Evolutionary conservation across 2,113 vertebrate species (phyloP).

Genomic region (Ahaetulla prasina): DNA sequence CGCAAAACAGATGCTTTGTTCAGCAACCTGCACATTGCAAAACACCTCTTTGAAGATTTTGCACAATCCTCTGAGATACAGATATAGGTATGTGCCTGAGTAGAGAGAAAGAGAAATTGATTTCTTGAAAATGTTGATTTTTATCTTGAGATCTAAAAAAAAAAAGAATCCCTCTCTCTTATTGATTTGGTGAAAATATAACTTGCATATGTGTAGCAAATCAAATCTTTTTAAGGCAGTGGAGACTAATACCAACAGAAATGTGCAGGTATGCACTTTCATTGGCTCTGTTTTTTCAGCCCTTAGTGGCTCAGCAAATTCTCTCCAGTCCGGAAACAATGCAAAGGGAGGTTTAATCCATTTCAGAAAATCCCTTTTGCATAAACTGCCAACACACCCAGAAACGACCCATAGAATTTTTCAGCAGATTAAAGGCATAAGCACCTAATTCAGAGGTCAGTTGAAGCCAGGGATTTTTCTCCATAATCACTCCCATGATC

Average conservation of each 20-base stretch:
- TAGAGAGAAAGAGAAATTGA: neutral
- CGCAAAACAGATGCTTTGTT: neutral
- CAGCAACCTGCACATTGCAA: neutral
- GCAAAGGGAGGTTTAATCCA: constrained; percentile 58
- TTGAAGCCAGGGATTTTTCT: constrained; percentile 19
- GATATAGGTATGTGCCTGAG: neutral
- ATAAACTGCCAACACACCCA: constrained; percentile 46
- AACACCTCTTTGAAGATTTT: neutral
- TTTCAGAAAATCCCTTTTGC: constrained; percentile 54
- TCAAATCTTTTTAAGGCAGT: constrained; percentile 37
- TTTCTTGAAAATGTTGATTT: constrained; percentile 28
- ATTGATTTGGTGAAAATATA: constrained; percentile 30
- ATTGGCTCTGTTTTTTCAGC: constrained; percentile 57
- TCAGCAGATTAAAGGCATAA: constrained; percentile 33
- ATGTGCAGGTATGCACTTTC: constrained; percentile 60
- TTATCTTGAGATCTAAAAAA: constrained; percentile 32
- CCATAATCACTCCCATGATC: constrained; percentile 20
- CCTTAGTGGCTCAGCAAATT: constrained; percentile 60
- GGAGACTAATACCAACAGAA: constrained; percentile 49
- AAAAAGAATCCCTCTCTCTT: neutral
- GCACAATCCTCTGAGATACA: neutral
- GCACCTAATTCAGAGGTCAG: constrained; percentile 38
- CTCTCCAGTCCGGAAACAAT: constrained; percentile 53
- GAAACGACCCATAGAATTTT: constrained; percentile 45
- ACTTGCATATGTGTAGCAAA: constrained; percentile 28